Evolutionary conservation across 2,888 invertebrate species (phyloP).

Genomic region (Conus canariensis): DNA sequence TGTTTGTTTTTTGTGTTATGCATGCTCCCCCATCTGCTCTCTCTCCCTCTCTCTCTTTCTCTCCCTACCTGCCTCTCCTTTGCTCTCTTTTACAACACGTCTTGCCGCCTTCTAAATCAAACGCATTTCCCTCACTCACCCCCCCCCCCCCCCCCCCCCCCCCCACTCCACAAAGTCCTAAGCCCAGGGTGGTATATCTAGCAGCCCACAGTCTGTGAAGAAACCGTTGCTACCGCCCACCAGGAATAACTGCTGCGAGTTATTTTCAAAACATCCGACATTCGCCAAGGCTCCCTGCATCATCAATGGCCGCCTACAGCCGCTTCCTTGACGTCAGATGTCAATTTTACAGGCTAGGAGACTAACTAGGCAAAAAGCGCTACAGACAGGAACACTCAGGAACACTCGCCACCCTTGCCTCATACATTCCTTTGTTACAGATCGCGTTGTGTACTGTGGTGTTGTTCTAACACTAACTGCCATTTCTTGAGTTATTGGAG

Average conservation of each 20-base stretch:
- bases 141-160: no score
- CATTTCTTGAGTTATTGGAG: no score
- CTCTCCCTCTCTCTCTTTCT: constrained; percentile 9
- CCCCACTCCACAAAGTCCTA: no score
- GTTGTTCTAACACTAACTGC: no score
- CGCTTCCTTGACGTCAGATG: not conserved
- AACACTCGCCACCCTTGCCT: not conserved
- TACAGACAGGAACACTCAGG: not conserved
- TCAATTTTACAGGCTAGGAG: not conserved
- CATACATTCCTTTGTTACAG: not conserved
- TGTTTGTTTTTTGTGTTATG: not conserved
- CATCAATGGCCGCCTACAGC: not conserved
- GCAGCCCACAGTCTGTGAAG: not conserved
- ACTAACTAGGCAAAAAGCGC: not conserved
- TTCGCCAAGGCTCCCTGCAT: no score
- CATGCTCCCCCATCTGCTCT: not conserved
- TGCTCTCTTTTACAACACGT: not conserved
- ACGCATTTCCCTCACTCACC: not conserved
- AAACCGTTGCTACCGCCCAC: not conserved
- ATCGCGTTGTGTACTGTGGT: not conserved
- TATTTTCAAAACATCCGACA: no score
- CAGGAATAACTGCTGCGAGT: no score
- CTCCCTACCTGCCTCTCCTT: not conserved
- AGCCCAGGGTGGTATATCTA: no score
- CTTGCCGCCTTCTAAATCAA: not conserved